phyloP scores from a whole-genome alignment of 1,140 invertebrate genomes.

The Neodiprion fabricii region DNA sequence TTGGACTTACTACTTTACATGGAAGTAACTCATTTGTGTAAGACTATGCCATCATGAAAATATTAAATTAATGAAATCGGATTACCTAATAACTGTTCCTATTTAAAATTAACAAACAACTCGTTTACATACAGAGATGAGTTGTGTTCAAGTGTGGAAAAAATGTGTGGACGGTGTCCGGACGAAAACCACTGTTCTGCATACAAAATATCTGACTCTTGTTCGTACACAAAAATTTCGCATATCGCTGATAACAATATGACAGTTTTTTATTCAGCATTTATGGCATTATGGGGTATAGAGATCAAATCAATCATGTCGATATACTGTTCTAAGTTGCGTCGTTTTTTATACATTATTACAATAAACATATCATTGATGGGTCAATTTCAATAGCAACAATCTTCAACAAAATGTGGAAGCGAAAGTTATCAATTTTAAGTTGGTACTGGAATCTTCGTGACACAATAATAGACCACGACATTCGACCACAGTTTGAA shows the following conservation, averaged over 20 bases:
- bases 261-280: slow-evolving; percentile 71
- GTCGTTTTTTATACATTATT: background rate
- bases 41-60: background rate
- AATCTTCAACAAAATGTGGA: slow-evolving; percentile 7
- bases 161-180: background rate
- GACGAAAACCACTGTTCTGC: background rate
- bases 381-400: background rate
- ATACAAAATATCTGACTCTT: slow-evolving; percentile 39
- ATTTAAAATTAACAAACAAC: background rate
- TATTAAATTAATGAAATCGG: no score
- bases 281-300: slow-evolving; percentile 71
- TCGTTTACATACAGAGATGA: background rate
- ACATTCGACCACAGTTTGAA: background rate
- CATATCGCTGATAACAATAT: slow-evolving; percentile 74
- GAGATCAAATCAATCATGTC: slow-evolving; percentile 8
- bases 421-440: background rate
- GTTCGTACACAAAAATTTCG: slow-evolving; percentile 64
- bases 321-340: background rate
- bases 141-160: background rate
- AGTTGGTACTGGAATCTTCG: background rate
- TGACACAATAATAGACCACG: background rate
- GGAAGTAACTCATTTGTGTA: background rate
- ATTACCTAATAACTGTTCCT: no score
- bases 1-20: slow-evolving; percentile 42
- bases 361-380: no score